phyloP scores from a whole-genome alignment of 1,140 invertebrate species.

The Cherax destructor region DNA sequence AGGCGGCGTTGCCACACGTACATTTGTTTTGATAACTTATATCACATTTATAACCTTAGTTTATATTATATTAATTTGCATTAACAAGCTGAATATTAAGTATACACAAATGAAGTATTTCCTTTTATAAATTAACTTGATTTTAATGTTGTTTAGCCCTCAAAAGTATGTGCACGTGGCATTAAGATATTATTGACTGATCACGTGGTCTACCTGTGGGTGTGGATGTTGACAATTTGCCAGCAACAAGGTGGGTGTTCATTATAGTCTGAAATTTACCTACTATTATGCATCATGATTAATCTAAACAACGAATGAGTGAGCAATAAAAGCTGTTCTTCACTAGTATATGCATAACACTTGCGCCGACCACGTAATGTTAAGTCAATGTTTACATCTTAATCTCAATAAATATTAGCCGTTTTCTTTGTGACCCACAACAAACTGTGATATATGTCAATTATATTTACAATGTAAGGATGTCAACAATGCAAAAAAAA shows the following conservation, averaged over 20 bases:
- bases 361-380: too few species aligned
- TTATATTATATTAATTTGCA: not conserved
- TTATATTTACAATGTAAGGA: too few species aligned
- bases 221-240: constrained; percentile 23
- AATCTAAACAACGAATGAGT: not conserved
- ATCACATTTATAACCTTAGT: too few species aligned
- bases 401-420: too few species aligned
- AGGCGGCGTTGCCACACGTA: constrained; percentile 40
- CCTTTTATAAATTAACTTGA: not conserved
- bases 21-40: constrained; percentile 46
- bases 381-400: too few species aligned
- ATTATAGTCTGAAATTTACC: not conserved
- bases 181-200: constrained; percentile 63
- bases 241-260: not conserved
- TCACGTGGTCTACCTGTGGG: constrained; percentile 66
- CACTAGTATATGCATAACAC: too few species aligned
- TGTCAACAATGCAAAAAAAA: too few species aligned
- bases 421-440: too few species aligned
- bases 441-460: too few species aligned
- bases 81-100: too few species aligned
- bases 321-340: too few species aligned
- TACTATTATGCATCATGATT: not conserved
- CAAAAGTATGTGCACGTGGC: constrained; percentile 19
- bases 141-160: not conserved
- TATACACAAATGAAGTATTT: too few species aligned